These are phyloP conservation scores for Crotalus viridis DNA, from an alignment of 2,113 vertebrate genomes.

Conservation along the genomic window DNA sequence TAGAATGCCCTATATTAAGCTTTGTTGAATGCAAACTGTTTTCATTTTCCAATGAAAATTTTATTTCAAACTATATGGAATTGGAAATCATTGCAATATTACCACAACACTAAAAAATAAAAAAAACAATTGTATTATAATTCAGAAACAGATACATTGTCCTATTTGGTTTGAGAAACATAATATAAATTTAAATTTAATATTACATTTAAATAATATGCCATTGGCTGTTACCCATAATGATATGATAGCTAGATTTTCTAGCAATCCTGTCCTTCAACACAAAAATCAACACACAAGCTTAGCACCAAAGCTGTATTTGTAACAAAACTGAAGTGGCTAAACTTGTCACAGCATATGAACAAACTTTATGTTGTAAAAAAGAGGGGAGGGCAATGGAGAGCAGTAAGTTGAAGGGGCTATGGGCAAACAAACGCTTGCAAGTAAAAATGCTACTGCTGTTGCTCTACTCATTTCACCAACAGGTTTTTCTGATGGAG, in stretches of 20 bases:
- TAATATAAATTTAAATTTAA: neutral
- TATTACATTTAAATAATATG: constrained; percentile 3
- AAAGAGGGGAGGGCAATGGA: neutral
- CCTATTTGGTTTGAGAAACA: neutral
- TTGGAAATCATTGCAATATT: neutral
- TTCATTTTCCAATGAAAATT: neutral
- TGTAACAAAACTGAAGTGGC: constrained; percentile 23
- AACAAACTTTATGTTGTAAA: neutral
- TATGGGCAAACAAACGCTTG: neutral
- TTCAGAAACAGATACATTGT: neutral
- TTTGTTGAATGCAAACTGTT: neutral
- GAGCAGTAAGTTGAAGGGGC: neutral
- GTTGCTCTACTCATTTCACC: neutral
- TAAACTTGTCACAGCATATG: neutral
- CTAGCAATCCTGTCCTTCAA: constrained; percentile 5
- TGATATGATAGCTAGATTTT: neutral
- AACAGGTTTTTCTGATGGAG: neutral
- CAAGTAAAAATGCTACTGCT: neutral
- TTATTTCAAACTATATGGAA: neutral
- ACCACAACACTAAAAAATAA: neutral
- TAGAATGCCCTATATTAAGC: neutral
- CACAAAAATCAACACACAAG: neutral
- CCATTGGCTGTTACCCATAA: neutral
- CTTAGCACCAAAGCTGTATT: neutral
- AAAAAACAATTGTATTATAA: neutral